A percentile compares a stretch with the other conserved stretches of the same genome.
Evolutionary conservation across 53 echinoderm and acorn worm genomes (phyloP).

Genomic region (Temnopleurus reevesii): DNA sequence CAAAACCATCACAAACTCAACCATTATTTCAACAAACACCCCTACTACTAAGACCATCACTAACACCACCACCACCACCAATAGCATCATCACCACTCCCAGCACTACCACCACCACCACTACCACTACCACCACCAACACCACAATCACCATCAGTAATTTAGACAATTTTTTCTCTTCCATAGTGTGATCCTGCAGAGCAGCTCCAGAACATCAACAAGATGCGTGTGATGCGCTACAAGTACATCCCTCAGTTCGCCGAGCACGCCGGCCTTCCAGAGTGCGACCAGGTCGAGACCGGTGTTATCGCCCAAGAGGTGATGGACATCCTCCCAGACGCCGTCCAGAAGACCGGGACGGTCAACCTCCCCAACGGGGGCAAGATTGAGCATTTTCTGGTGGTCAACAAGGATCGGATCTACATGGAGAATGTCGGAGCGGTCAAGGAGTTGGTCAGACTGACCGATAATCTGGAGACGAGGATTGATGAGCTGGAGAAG

Average conservation of each 20-base stretch:
- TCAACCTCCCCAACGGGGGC: conserved; percentile 69
- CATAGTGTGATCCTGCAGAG: conserved; percentile 76
- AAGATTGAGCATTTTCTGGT: conserved; percentile 91
- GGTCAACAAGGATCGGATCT: conserved; percentile 96
- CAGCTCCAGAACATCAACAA: conserved; percentile 85
- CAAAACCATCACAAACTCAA: too few relatives aligned
- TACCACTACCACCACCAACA: too few relatives aligned
- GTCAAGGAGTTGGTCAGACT: conserved; percentile 94
- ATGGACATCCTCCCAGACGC: conserved; percentile 89
- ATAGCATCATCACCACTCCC: too few relatives aligned
- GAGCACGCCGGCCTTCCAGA: conserved; percentile 87
- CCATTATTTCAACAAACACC: too few relatives aligned
- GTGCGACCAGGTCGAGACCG: conserved; percentile 87
- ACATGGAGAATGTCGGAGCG: conserved; percentile 98
- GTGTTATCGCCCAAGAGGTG: conserved; percentile 92
- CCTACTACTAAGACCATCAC: too few relatives aligned
- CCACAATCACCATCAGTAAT: too few relatives aligned
- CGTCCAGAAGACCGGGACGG: conserved; percentile 82
- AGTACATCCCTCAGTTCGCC: conserved; percentile 82
- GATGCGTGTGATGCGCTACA: conserved; percentile 82
- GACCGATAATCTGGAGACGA: conserved; percentile 89
- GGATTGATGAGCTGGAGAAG: conserved; percentile 94
- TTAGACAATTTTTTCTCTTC: background rate
- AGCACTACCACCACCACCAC: too few relatives aligned
- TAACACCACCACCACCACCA: too few relatives aligned